Conservation (phyloP, 2,888 invertebrate species). For the Agrochola litura region DNA sequence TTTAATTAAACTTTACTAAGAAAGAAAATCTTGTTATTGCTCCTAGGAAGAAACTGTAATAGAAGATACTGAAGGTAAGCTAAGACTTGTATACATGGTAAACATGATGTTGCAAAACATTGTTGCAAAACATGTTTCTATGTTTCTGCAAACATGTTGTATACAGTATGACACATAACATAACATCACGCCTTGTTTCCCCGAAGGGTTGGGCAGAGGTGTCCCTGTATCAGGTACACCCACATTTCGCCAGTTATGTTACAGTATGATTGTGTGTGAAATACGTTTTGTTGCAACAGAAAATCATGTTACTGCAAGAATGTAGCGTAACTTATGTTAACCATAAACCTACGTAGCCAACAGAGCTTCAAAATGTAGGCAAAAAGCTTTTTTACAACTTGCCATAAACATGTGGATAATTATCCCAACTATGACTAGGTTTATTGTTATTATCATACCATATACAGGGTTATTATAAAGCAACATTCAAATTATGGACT, state of each 20-base stretch:
- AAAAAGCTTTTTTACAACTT: slow-evolving; percentile 20
- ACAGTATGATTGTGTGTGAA: neutral
- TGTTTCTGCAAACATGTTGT: neutral
- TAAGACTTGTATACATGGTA: neutral
- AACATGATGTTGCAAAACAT: neutral
- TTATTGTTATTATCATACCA: slow-evolving; percentile 45
- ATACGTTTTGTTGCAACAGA: neutral
- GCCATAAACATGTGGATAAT: slow-evolving; percentile 26
- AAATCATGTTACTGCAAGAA: slow-evolving; percentile 2
- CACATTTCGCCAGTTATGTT: too few species aligned
- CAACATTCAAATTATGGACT: slow-evolving; percentile 44
- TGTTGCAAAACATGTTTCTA: slow-evolving; percentile 22
- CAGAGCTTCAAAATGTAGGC: slow-evolving; percentile 11
- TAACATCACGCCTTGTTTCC: too few species aligned
- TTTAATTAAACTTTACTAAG: slow-evolving; percentile 64
- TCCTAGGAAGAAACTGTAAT: too few species aligned
- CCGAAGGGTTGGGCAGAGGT: too few species aligned
- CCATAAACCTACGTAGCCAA: neutral
- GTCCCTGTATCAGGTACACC: too few species aligned
- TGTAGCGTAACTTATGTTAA: neutral
- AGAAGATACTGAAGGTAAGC: neutral
- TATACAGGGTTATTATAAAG: slow-evolving; percentile 26
- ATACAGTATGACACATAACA: neutral
- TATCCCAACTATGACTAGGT: slow-evolving; percentile 38
- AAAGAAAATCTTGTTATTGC: neutral